Percentiles rank a stretch among this genome's conserved stretches.
Conservation (phyloP, 2,888 invertebrate genomes). For the Pseudoips prasinana region DNA sequence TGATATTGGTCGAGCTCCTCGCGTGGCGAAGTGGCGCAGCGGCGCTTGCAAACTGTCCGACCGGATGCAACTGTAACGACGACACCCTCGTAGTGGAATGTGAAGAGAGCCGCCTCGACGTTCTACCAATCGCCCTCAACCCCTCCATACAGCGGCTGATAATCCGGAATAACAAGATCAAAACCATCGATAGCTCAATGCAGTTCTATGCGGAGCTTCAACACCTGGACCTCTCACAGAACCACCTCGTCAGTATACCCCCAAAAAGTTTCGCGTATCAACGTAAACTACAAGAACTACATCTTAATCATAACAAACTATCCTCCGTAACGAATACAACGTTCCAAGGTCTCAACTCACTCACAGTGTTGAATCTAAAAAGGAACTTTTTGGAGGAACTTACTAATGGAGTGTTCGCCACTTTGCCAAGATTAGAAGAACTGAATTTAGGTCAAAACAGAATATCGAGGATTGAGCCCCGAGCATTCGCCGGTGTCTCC, state of each 20-base stretch:
- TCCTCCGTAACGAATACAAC: constrained; percentile 90
- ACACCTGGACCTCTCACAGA: constrained; percentile 91
- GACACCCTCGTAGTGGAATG: constrained; percentile 93
- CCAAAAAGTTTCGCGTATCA: constrained; percentile 90
- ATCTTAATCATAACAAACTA: constrained; percentile 92
- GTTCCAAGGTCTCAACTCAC: constrained; percentile 88
- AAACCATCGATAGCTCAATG: constrained; percentile 93
- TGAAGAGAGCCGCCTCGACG: constrained; percentile 92
- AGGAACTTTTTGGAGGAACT: constrained; percentile 92
- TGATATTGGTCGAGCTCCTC: constrained; percentile 61
- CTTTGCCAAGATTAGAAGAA: constrained; percentile 89
- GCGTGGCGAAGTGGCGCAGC: constrained; percentile 71
- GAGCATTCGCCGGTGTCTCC: constrained; percentile 88
- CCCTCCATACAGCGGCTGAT: constrained; percentile 93
- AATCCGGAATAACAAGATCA: constrained; percentile 92
- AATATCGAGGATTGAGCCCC: constrained; percentile 89
- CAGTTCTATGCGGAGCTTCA: constrained; percentile 94
- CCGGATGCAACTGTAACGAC: constrained; percentile 93
- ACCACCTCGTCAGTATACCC: constrained; percentile 91
- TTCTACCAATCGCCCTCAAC: constrained; percentile 94
- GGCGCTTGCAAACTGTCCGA: constrained; percentile 91
- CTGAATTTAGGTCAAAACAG: constrained; percentile 93
- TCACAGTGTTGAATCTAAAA: constrained; percentile 90
- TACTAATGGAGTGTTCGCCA: constrained; percentile 87
- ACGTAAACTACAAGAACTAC: constrained; percentile 90